Base-by-base conservation (phyloP, 2,888 invertebrate genomes). In the Fragum sueziense region DNA sequence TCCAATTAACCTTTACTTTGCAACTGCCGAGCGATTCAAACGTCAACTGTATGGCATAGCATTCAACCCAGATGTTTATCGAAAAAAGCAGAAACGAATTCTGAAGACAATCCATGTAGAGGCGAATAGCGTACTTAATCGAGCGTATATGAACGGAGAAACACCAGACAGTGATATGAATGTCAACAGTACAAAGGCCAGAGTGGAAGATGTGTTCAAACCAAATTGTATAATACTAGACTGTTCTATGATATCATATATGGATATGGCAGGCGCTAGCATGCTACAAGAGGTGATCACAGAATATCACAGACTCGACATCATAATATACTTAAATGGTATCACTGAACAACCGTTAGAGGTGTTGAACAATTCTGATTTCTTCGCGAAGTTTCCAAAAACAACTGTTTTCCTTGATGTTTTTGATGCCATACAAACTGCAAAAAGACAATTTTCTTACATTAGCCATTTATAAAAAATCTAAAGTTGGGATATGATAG, bases 181-280 rank as follows among this genome's bases (percentile, higher is more conserved):
- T 2, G n/a, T 4, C 17, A 9, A 9, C 17, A 20, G 20, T 47
- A 47, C 47, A 47, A 47, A 47, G 47, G 17, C 17, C 2, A 17
- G 14, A 17, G 41, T 25, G 47, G 47, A 47, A 47, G 47, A 65
- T 17, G 22, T 65, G 37, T 65, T 41, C 27, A 65, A 65, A 27
- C 65, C 65, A 2, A 41, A 65, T 7, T 41, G 27, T 22, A 34
- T 65, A 14, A 82, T 90, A 34, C 41, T 91, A n/a, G 91, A 91
- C 75, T 89, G 87, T 70, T 84, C 86, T 4, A 47, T 78, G 25
- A 85, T 90, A 47, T 76, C 85, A 17, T 90, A 90, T 79, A 85
- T 90, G 9, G 91, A 91, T 73, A 74, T 90, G 33, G 86, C 84
- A 14, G 90, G 91, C 0, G 33, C 88, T 14, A 86, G 85, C 41